phyloP scores from a whole-genome alignment of 1,140 invertebrate genomes.

The Brachystomella parvula region DNA sequence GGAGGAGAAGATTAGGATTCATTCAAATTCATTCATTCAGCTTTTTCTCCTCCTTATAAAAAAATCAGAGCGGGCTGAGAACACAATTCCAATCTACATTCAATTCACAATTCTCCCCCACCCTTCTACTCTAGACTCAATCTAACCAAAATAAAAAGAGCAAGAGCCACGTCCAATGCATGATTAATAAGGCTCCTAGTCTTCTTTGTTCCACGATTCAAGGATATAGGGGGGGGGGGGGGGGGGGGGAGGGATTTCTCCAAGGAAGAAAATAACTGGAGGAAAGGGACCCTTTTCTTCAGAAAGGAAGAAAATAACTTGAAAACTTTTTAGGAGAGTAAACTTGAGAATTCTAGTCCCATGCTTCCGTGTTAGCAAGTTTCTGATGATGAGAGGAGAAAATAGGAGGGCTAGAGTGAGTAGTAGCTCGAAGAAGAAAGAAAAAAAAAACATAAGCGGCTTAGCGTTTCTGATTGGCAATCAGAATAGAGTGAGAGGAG shows the following conservation, averaged over 20 bases:
- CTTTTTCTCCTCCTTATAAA: neutral
- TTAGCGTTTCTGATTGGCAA: slow-evolving; percentile 37
- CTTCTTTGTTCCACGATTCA: neutral
- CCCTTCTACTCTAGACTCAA: too few species aligned
- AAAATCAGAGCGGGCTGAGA: too few species aligned
- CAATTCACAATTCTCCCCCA: slow-evolving; percentile 5
- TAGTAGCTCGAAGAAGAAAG: slow-evolving; percentile 8
- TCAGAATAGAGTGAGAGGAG: slow-evolving; percentile 31
- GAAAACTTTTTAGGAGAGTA: neutral
- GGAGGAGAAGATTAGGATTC: neutral
- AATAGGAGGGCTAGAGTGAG: too few species aligned
- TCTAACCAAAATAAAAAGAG: too few species aligned
- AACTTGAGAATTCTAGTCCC: neutral
- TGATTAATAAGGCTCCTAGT: neutral
- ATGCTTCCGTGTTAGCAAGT: too few species aligned
- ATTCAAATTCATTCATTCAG: neutral
- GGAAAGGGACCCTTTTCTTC: too few species aligned
- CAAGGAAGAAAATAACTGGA: too few species aligned
- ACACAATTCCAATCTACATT: neutral
- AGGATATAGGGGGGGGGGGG: neutral
- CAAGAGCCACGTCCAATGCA: neutral
- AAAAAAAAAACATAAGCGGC: slow-evolving; percentile 28
- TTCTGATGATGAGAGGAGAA: slow-evolving; percentile 16
- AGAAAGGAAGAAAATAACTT: too few species aligned
- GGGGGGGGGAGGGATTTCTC: neutral